Conservation (phyloP, 2,888 invertebrate species). For the Orgyia antiqua region DNA sequence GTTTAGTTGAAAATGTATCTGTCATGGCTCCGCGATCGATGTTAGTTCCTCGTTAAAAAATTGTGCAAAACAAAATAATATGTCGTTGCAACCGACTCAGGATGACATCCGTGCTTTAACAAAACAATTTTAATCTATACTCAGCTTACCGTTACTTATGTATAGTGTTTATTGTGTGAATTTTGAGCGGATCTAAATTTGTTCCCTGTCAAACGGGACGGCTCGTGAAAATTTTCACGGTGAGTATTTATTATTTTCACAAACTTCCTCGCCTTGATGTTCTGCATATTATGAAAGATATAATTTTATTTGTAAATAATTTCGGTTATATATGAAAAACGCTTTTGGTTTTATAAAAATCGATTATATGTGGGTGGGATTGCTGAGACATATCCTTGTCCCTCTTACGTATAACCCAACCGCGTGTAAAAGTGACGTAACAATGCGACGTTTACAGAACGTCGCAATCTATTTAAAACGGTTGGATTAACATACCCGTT, state of each 20-base stretch:
- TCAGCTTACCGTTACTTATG: constrained; percentile 37
- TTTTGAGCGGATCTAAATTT: constrained; percentile 70
- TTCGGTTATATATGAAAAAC: constrained; percentile 30
- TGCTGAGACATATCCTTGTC: constrained; percentile 28
- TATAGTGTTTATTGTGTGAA: constrained; percentile 64
- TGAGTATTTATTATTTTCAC: constrained; percentile 54
- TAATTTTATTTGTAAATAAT: constrained; percentile 28
- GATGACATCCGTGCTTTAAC: constrained; percentile 34
- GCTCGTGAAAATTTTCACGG: constrained; percentile 56
- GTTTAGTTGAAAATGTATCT: constrained; percentile 61
- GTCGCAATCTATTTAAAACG: constrained; percentile 34
- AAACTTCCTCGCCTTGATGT: constrained; percentile 20
- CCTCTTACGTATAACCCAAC: constrained; percentile 51
- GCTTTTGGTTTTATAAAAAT: constrained; percentile 59
- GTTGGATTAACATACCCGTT: constrained; percentile 48
- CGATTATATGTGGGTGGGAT: constrained; percentile 75
- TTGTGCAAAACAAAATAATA: constrained; percentile 66
- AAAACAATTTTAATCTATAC: constrained; percentile 49
- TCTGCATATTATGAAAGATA: constrained; percentile 19
- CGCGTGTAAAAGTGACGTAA: constrained; percentile 56
- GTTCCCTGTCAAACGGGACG: constrained; percentile 60
- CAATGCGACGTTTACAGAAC: constrained; percentile 33
- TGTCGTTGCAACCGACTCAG: constrained; percentile 49
- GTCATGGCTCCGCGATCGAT: constrained; percentile 76
- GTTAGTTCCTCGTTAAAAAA: constrained; percentile 53